Base-by-base conservation (phyloP, 2,888 invertebrate genomes). In the Sesia bembeciformis region DNA sequence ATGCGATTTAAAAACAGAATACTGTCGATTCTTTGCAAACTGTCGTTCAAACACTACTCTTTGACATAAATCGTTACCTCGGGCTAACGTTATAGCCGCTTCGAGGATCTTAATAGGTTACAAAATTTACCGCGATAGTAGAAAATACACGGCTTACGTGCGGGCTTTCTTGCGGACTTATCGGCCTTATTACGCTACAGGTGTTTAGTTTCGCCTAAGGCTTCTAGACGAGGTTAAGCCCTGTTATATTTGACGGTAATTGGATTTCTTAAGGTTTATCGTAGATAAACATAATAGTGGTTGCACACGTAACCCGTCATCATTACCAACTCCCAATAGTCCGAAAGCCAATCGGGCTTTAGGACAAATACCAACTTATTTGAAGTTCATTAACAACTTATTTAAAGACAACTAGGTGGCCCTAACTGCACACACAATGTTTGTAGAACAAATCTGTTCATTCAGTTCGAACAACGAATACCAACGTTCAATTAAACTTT, bases 81-180 rank as follows among this genome's bases (percentile, higher is more conserved):
- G 72, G 88, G 88, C 87, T 79, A 87, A 84, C 87, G 80, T 86
- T 85, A 88, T 82, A 76, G 87, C 84, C 81, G 85, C 84, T 85
- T 82, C 85, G 79, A 84, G 84, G 77, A 86, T 84, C 84, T 86
- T 87, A 88, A 89, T 88, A 88, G 88, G 84, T 86, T 77, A 81
- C 86, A 84, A 84, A 88, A 89, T 88, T 86, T 85, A 85, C 80
- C 84, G 78, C 78, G 86, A 85, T 87, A 82, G 81, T 81, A 83
- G 81, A 84, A 85, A 84, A 86, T 85, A 85, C 84, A 88, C 77
- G 79, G 79, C 79, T 84, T 81, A 84, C 84, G 84, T 84, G 84
- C 79, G 72, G 63, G 76, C 76, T 67, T 78, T 76, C 75, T 66
- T 65, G 74, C 64, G 67, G 77, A 84, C 79, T 84, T 85, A 81